phyloP scores from a whole-genome alignment of 2,113 vertebrate species.

The Centropus bengalensis region DNA sequence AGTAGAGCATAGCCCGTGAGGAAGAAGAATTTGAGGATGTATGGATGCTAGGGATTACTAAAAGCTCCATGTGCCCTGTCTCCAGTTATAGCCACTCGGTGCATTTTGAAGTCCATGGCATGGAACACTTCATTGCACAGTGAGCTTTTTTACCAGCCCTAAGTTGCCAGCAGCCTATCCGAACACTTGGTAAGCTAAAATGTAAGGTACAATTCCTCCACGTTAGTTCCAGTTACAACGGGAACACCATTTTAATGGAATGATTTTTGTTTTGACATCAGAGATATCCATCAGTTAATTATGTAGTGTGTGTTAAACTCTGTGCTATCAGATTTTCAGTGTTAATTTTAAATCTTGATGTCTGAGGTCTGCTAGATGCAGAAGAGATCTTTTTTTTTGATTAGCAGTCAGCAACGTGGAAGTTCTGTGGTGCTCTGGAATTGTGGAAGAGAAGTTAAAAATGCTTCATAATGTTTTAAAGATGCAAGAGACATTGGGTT shows the following conservation, averaged over 20 bases:
- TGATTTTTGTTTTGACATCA: neutral
- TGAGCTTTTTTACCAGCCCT: neutral
- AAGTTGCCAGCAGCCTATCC: neutral
- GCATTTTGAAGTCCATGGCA: neutral
- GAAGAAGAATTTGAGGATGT: neutral
- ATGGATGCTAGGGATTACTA: neutral
- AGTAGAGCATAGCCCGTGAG: neutral
- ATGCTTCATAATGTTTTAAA: neutral
- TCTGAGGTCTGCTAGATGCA: neutral
- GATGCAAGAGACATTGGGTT: neutral
- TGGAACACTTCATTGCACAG: neutral
- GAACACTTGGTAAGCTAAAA: neutral
- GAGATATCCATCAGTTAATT: neutral
- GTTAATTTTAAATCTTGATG: neutral
- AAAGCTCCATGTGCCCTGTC: neutral
- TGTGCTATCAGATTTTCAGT: neutral
- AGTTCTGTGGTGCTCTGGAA: neutral
- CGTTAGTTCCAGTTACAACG: neutral
- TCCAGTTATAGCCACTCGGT: neutral
- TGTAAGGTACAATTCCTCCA: neutral
- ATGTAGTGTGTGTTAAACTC: neutral
- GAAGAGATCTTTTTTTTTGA: neutral
- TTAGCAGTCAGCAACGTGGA: neutral
- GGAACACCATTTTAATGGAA: neutral
- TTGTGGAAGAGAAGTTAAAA: neutral